Base-by-base conservation (phyloP, 2,888 invertebrate species). In the Cosmopolites sordidus region DNA sequence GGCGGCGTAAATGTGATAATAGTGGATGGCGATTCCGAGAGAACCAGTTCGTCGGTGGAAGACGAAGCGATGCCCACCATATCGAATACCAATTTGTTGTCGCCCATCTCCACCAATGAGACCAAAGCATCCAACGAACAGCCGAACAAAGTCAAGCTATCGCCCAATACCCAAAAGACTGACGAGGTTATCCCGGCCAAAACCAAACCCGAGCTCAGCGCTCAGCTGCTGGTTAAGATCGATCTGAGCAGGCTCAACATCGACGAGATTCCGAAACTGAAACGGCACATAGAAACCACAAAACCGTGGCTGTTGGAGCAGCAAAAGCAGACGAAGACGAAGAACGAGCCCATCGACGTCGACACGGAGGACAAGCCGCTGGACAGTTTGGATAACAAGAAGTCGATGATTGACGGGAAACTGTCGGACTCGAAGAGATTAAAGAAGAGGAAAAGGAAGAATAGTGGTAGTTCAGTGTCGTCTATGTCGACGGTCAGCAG, bases 1-100 rank as follows among this genome's bases (percentile, higher is more conserved):
- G 84, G 83, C 1, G 86, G 86, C 60, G 87, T 87, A 46, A 72
- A 70, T 58, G 72, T 74, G 40, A 83, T 87, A 47, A 82, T 87
- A 48, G 82, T 86, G 46, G 83, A 86, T 54, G 87, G 86, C 62
- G 77, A 78, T 38, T 78, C 78, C 58, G 79, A 79, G 63, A 66
- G 74, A 27, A 70, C 71, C 56, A 69, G 70, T 60, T 74, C 74
- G 3, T 71, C 73, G 2, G 67, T 73, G 16, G 74, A 74, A 62
- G 73, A 75, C 22, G 74, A 75, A 61, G 57, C 67, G 4, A 60
- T 65, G 61, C 66, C 67, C 14, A 63, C 60, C 44, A 63, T 62
- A 53, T 50, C 56, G 6, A 71, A 70, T 51, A 67, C 67, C 33
- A 64, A 62, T 2, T 57, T 68, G 8, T 59, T 74, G 43, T 66